Conservation (phyloP, 2,797 vertebrate genomes). For the Rhyacichthys aspro region DNA sequence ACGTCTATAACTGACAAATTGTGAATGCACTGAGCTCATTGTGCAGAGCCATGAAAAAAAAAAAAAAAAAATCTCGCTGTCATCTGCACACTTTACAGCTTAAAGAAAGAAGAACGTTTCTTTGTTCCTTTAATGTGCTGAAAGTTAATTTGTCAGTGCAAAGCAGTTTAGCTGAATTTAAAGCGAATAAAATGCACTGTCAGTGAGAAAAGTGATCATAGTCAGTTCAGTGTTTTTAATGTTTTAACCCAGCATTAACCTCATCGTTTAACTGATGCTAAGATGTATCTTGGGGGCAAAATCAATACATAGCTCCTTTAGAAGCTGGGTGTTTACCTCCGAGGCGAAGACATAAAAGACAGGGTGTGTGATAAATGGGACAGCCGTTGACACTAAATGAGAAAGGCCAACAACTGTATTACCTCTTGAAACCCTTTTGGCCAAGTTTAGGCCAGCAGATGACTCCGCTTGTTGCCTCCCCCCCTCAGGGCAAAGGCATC, state of each 20-base stretch:
- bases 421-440: constrained; percentile 36
- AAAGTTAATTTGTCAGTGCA: constrained; percentile 35
- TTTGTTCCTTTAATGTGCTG: constrained; percentile 35
- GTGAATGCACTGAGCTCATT: not conserved
- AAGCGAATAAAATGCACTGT: constrained; percentile 26
- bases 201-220: constrained; percentile 36
- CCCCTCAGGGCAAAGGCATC: constrained; percentile 49
- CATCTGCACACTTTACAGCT: constrained; percentile 7
- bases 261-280: not conserved
- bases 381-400: constrained; percentile 45
- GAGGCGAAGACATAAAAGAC: constrained; percentile 17
- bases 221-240: constrained; percentile 2
- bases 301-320: constrained; percentile 8
- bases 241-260: constrained; percentile 31
- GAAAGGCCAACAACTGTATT: constrained; percentile 55
- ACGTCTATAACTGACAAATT: constrained; percentile 2
- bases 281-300: constrained; percentile 4
- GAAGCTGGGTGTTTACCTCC: not conserved
- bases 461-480: constrained; percentile 67
- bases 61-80: constrained; percentile 15
- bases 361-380: constrained; percentile 11
- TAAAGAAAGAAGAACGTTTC: constrained; percentile 15
- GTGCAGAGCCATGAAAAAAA: constrained; percentile 2
- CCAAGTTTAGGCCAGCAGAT: constrained; percentile 67
- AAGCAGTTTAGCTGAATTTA: constrained; percentile 19